Percentiles rank a stretch among this genome's conserved stretches.
Conservation (phyloP, 1,140 invertebrate genomes). For the Zaprionus gabonicus region DNA sequence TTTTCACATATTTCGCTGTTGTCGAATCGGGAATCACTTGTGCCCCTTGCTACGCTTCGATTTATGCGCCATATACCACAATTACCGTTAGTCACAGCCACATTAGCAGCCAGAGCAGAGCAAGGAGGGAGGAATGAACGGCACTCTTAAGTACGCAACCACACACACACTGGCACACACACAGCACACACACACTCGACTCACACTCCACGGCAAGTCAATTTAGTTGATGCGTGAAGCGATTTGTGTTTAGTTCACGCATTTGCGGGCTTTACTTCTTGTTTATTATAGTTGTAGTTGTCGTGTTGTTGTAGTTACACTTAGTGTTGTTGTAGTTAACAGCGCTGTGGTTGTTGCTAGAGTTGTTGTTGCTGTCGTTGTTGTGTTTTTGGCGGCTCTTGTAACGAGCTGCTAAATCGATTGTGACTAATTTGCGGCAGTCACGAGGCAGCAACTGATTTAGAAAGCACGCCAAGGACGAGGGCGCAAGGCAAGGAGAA, state of each 20-base stretch:
- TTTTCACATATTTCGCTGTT: not conserved
- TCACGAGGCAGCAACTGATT: constrained; percentile 57
- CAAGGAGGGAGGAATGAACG: not conserved
- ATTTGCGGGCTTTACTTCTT: constrained; percentile 57
- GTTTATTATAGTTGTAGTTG: constrained; percentile 39
- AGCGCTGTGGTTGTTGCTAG: constrained; percentile 22
- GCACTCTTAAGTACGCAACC: constrained; percentile 9
- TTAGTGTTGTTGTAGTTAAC: not conserved
- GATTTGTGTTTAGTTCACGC: constrained; percentile 59
- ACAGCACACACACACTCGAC: not conserved
- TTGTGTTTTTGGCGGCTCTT: constrained; percentile 69
- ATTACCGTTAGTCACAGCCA: constrained; percentile 48
- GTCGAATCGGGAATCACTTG: not conserved
- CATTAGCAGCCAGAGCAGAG: constrained; percentile 17
- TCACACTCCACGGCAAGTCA: constrained; percentile 42
- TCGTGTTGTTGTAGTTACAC: constrained; percentile 22
- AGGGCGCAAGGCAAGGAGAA: constrained; percentile 14
- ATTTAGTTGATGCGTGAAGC: constrained; percentile 77
- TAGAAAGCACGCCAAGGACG: constrained; percentile 48
- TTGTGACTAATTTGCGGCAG: constrained; percentile 81
- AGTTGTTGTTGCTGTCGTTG: constrained; percentile 11
- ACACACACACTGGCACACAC: constrained; percentile 16
- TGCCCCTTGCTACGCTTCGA: constrained; percentile 4
- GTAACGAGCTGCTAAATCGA: constrained; percentile 78
- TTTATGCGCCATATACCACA: constrained; percentile 31